These are phyloP conservation scores for Dicrurus megarhynchus DNA, from an alignment of 2,113 vertebrate species.

Conservation along the genomic window DNA sequence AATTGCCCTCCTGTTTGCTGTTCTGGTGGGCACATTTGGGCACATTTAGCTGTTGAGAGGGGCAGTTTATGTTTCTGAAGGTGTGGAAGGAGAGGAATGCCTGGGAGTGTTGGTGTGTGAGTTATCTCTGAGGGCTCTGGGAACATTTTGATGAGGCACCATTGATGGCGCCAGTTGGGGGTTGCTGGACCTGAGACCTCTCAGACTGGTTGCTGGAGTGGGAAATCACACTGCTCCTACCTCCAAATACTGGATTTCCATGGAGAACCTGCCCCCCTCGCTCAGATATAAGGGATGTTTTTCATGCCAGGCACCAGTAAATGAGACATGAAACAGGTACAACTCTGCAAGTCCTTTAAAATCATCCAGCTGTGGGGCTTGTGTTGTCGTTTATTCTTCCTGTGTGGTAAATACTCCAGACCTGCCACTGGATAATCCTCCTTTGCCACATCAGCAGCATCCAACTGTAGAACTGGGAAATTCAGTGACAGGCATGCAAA, in stretches of 20 bases:
- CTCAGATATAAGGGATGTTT: background rate
- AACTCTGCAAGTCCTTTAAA: background rate
- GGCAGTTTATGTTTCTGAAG: background rate
- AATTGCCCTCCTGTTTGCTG: background rate
- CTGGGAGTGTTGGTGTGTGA: background rate
- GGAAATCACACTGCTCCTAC: background rate
- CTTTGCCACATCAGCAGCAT: background rate
- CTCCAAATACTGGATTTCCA: background rate
- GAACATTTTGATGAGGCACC: background rate
- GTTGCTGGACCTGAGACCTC: background rate
- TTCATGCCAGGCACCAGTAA: background rate
- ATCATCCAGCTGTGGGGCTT: background rate
- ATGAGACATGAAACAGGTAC: background rate
- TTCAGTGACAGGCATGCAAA: background rate
- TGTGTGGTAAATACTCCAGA: background rate
- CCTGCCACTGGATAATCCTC: background rate
- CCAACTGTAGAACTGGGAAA: accelerated
- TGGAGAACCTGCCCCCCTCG: background rate
- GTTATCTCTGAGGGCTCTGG: background rate
- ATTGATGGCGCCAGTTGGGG: background rate
- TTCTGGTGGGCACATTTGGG: background rate
- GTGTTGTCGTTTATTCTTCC: background rate
- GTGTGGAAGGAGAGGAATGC: background rate
- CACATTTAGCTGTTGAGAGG: background rate
- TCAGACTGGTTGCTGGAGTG: background rate